These are phyloP conservation scores for Neoaliturus tenellus DNA, from an alignment of 2,888 invertebrate species.

Conservation along the genomic window DNA sequence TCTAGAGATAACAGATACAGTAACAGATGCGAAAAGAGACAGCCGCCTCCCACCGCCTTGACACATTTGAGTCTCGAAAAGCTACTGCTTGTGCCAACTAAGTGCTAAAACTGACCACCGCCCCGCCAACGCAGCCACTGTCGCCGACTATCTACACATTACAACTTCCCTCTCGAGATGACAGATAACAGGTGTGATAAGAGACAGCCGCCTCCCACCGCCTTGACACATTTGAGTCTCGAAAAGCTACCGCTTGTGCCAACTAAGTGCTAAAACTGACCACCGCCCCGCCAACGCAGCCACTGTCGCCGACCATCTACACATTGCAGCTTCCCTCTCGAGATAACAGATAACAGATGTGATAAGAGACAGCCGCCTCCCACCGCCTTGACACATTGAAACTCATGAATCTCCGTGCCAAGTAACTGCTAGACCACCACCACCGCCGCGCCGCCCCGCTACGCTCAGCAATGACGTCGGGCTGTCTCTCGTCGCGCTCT, in stretches of 20 bases:
- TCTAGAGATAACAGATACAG: not conserved
- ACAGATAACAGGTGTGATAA: slow-evolving; percentile 7
- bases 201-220: not conserved
- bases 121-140: not conserved
- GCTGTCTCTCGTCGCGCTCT: too few species aligned
- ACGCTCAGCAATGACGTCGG: too few species aligned
- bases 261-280: slow-evolving; percentile 5
- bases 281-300: not conserved
- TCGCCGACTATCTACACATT: not conserved
- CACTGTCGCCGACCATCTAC: not conserved
- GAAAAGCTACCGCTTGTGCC: not conserved
- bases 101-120: slow-evolving; percentile 2
- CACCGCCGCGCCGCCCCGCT: not conserved
- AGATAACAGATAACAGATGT: slow-evolving; percentile 4
- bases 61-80: not conserved
- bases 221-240: slow-evolving; percentile 7
- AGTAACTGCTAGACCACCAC: not conserved
- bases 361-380: not conserved
- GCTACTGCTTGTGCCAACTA: not conserved
- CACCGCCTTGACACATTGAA: not conserved
- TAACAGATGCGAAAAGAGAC: not conserved
- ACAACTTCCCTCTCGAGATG: not conserved
- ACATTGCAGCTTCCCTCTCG: not conserved
- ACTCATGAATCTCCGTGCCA: not conserved
- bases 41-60: not conserved